These are phyloP conservation scores for Lasioglossum leucozonium DNA, from an alignment of 2,888 invertebrate species.

Conservation along the genomic window DNA sequence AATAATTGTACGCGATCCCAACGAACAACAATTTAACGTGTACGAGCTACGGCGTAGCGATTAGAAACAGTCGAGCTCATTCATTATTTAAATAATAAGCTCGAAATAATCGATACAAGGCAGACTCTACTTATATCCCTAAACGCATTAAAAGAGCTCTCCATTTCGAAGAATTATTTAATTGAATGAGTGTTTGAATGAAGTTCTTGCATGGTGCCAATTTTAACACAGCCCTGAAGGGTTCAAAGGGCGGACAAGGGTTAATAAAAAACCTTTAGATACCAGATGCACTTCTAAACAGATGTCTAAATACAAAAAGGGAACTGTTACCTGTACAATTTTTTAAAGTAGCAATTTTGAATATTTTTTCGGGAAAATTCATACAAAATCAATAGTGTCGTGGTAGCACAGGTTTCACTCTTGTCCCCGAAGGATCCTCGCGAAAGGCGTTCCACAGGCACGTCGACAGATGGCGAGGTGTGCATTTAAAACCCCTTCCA, in stretches of 20 bases:
- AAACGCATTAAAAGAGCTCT: background rate
- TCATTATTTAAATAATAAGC: background rate
- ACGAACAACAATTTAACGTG: background rate
- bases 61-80: background rate
- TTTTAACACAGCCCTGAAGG: background rate
- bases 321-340: background rate
- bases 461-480: constrained; percentile 53
- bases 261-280: background rate
- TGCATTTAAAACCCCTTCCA: constrained; percentile 24
- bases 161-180: background rate
- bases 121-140: background rate
- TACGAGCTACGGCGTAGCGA: background rate
- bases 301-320: too few relatives aligned
- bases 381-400: constrained; percentile 7
- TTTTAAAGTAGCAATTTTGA: background rate
- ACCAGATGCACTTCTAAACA: background rate
- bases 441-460: background rate
- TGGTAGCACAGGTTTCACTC: constrained; percentile 17
- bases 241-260: background rate
- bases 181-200: background rate
- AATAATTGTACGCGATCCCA: background rate
- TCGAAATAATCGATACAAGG: background rate
- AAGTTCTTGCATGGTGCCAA: background rate
- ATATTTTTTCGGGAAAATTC: background rate
- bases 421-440: constrained; percentile 28